These are phyloP conservation scores for Melinaea marsaeus DNA, from an alignment of 2,888 invertebrate genomes.

Conservation along the genomic window DNA sequence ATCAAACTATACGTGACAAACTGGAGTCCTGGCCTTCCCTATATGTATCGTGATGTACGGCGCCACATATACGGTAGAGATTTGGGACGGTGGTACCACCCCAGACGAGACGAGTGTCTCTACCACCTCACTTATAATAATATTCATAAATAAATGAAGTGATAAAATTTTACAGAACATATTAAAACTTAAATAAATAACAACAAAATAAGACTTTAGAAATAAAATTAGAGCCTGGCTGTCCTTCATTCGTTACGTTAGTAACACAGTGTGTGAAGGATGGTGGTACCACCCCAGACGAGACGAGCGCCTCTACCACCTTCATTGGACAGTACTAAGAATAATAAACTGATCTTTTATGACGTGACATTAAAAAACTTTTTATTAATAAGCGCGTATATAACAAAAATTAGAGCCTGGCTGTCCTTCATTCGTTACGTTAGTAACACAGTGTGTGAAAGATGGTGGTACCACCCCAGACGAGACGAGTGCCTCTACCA, in stretches of 20 bases:
- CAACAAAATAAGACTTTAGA: neutral
- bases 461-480: constrained; percentile 22
- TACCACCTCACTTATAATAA: constrained; percentile 12
- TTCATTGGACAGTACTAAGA: neutral
- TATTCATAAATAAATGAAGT: neutral
- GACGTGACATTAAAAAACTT: no score
- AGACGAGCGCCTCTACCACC: constrained; percentile 17
- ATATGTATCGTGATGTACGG: no score
- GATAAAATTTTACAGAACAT: neutral
- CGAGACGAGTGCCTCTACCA: constrained; percentile 14
- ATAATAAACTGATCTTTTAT: no score
- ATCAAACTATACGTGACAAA: no score
- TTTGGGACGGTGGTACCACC: constrained; percentile 17
- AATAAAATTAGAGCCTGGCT: neutral
- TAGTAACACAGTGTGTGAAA: neutral
- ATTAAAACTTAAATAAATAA: neutral
- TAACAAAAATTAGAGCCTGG: neutral
- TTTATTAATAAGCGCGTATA: neutral
- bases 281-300: constrained; percentile 21
- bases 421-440: neutral
- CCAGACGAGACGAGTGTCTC: constrained; percentile 18
- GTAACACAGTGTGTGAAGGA: constrained; percentile 8
- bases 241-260: neutral
- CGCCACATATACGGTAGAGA: no score
- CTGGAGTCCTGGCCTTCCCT: no score